phyloP scores from a whole-genome alignment of 2,113 vertebrate genomes.

The Hepsetus odoe region DNA sequence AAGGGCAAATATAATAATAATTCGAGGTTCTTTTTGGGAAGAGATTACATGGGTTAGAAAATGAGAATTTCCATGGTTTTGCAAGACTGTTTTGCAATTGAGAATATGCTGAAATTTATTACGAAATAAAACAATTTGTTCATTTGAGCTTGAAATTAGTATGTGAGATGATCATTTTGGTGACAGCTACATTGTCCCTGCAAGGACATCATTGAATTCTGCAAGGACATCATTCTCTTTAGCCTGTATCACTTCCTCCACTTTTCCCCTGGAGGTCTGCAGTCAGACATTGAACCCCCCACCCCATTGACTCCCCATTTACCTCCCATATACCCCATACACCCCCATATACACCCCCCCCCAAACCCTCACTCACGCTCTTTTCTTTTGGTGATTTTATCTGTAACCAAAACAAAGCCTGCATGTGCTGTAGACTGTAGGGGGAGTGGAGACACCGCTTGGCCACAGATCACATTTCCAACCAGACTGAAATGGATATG shows the following conservation, averaged over 20 bases:
- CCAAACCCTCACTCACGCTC: conserved; percentile 3
- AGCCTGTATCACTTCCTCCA: conserved; percentile 48
- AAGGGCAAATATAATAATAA: not conserved
- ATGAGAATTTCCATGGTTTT: not conserved
- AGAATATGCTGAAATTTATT: no score
- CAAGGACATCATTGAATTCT: conserved; percentile 36
- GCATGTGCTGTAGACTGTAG: conserved; percentile 6
- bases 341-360: no score
- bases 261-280: conserved; percentile 41
- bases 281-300: no score
- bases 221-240: conserved; percentile 43
- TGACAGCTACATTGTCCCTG: not conserved
- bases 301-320: no score
- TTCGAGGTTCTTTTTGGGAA: not conserved
- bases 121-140: no score
- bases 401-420: conserved; percentile 51
- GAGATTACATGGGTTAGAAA: not conserved
- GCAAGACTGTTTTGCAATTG: no score
- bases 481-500: not conserved
- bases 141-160: no score
- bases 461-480: conserved; percentile 22
- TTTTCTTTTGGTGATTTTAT: conserved; percentile 51
- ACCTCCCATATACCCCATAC: no score
- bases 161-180: no score
- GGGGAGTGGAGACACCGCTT: not conserved